Evolutionary conservation across 2,888 invertebrate genomes (phyloP), one percentile per base, ranked within the genome.

Genomic region (Amblyteles armatorius): DNA sequence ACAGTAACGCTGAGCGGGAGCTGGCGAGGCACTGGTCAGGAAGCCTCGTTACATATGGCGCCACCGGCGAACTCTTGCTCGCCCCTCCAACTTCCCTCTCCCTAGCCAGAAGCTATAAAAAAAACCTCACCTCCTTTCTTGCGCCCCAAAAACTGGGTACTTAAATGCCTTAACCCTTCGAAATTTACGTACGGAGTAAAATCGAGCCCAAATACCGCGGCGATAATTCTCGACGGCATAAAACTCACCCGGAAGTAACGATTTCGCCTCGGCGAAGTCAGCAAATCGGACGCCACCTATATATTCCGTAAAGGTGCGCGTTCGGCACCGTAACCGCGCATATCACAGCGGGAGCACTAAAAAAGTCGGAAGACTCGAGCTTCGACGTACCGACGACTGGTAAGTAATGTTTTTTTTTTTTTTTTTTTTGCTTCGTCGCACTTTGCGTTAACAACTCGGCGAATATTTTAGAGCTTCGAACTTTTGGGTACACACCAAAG

Each of bases 241-340:
- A 63, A 63, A 63, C 29, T 63, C 29, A 44, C 29, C 33, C 60
- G 60, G 60, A 63, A 29, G 29, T 33, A 33, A 33, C 60, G 33
- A 29, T 63, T 63, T 63, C 60, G 33, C 29, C 11, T 29, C 13
- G 29, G 33, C 26, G 13, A n/a, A 44, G 44, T 73, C 72, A 72
- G 40, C 55, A 72, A 72, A 57, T 57, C 40, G 72, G 55, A 72
- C 72, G 55, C 26, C 40, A 72, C 72, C 72, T 72, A 72, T 33
- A 60, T 29, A 60, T 29, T 60, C 29, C 29, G 26, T 11, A 60
- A 29, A 60, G 60, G 26, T 5, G 26, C 29, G 60, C 26, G 9
- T 9, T 55, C 22, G 22, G 19, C 55, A 57, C 13, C 57, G 57
- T 44, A 44, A 44, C 44, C 44, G 57, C 19, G 57, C 57, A 57